Conservation (phyloP, 2,797 vertebrate species). For the Propithecus perrieri region DNA sequence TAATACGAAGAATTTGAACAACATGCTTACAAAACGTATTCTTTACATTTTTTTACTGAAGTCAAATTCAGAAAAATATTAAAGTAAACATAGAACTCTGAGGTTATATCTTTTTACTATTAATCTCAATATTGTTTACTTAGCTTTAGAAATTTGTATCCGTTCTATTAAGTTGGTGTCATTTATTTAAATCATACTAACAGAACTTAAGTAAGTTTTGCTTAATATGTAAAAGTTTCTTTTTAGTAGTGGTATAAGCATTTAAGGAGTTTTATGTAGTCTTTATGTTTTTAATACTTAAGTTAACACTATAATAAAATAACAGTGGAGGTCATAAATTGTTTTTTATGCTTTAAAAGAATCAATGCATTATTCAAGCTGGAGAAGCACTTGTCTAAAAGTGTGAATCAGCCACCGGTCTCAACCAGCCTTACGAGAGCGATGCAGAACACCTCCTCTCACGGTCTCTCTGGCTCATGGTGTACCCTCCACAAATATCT, state of each 20-base stretch:
- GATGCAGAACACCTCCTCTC: background rate
- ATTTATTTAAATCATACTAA: background rate
- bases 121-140: background rate
- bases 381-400: background rate
- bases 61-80: background rate
- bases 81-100: background rate
- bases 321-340: background rate
- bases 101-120: background rate
- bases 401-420: background rate
- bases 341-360: background rate
- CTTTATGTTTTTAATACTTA: background rate
- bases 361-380: background rate
- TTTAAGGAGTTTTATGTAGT: background rate
- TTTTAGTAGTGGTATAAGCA: background rate
- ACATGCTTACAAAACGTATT: background rate
- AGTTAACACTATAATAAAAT: background rate
- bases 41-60: background rate
- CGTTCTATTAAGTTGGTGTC: background rate
- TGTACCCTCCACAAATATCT: background rate
- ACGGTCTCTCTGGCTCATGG: background rate
- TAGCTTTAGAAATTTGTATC: background rate
- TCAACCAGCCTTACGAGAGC: background rate
- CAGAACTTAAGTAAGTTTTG: background rate
- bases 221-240: background rate
- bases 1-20: background rate